These are phyloP conservation scores for Emydocephalus ijimae DNA, from an alignment of 2,113 vertebrate genomes.

Conservation along the genomic window DNA sequence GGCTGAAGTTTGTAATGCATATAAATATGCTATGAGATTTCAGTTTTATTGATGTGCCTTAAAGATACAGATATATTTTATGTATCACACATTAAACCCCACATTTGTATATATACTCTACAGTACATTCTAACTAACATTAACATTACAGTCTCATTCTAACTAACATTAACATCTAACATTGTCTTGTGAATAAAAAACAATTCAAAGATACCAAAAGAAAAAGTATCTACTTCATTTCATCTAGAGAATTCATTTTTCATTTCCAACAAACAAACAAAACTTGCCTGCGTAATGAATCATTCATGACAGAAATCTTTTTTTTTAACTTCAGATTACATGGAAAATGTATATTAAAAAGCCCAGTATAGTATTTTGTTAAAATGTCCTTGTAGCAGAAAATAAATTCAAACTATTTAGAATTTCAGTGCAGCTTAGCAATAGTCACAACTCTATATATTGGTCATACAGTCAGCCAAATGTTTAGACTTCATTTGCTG, in stretches of 20 bases:
- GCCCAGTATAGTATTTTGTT: not conserved
- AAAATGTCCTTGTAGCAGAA: not conserved
- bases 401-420: not conserved
- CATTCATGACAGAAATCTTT: conserved; percentile 2
- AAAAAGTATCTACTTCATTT: not conserved
- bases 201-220: rapidly evolving
- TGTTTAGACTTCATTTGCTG: not conserved
- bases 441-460: not conserved
- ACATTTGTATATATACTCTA: not conserved
- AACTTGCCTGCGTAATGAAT: not conserved
- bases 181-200: not conserved
- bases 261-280: not conserved
- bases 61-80: conserved; percentile 6
- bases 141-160: not conserved
- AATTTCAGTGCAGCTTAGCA: not conserved
- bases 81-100: not conserved
- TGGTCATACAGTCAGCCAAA: not conserved
- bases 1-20: not conserved
- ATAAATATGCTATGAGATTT: not conserved
- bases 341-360: not conserved
- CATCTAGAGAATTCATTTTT: not conserved
- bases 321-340: not conserved
- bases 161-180: not conserved
- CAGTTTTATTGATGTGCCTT: conserved; percentile 13
- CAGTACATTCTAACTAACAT: not conserved